phyloP scores from a whole-genome alignment of 2,797 vertebrate genomes.

The Thamnophis elegans region DNA sequence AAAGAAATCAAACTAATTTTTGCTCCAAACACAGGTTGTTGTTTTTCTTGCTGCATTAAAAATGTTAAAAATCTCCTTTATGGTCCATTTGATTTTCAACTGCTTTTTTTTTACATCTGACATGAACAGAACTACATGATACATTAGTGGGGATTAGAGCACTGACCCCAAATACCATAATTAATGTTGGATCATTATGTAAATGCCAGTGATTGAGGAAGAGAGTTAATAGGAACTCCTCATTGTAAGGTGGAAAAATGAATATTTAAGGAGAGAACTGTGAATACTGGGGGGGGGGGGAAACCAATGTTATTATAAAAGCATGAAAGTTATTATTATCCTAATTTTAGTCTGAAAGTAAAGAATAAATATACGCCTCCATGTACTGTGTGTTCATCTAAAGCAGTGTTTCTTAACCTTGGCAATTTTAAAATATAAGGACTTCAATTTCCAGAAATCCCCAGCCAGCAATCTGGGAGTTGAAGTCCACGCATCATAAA shows the following conservation, averaged over 20 bases:
- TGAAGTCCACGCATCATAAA: neutral
- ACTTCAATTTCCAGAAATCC: neutral
- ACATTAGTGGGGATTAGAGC: conserved; percentile 53
- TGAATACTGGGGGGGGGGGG: neutral
- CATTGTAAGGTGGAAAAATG: conserved; percentile 10
- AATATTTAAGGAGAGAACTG: neutral
- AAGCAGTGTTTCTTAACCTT: neutral
- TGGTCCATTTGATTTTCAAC: conserved; percentile 49
- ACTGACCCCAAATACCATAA: conserved; percentile 50
- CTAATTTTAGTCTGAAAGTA: neutral
- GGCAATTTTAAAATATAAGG: neutral
- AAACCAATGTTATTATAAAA: neutral
- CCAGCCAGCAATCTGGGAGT: neutral
- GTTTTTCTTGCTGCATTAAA: neutral
- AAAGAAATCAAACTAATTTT: neutral
- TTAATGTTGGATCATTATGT: conserved; percentile 40
- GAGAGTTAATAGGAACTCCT: conserved; percentile 12
- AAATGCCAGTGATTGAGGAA: conserved; percentile 36
- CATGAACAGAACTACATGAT: conserved; percentile 32
- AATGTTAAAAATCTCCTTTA: conserved; percentile 27
- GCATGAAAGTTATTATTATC: neutral
- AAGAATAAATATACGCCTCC: neutral
- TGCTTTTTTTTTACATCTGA: conserved; percentile 44
- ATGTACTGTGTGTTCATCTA: neutral
- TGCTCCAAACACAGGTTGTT: neutral